These are phyloP conservation scores for Drosophila pseudotalamancana DNA, from an alignment of 2,888 invertebrate genomes.

Conservation along the genomic window DNA sequence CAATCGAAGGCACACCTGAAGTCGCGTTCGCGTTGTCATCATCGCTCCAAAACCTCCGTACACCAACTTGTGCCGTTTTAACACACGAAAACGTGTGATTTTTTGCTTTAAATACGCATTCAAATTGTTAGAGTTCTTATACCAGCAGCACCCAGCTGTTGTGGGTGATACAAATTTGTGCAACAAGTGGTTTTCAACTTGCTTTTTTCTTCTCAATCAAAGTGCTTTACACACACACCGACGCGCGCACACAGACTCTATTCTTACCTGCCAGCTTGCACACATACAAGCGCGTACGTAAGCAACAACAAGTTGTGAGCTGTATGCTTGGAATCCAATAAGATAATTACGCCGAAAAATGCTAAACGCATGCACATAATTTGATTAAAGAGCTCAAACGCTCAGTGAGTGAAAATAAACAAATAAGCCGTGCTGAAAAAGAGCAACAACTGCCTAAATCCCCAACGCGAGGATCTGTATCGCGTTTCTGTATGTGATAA, in stretches of 20 bases:
- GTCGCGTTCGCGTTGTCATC: conserved; percentile 73
- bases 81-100: conserved; percentile 44
- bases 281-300: conserved; percentile 27
- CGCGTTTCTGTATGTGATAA: conserved; percentile 58
- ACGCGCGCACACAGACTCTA: conserved; percentile 32
- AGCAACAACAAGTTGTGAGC: conserved; percentile 58
- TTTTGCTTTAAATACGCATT: conserved; percentile 31
- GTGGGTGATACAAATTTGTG: conserved; percentile 27
- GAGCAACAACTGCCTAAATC: conserved; percentile 45
- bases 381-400: conserved; percentile 27
- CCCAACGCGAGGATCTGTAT: conserved; percentile 82
- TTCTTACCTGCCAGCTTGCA: conserved; percentile 50
- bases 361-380: conserved; percentile 26
- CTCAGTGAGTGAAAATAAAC: conserved; percentile 13
- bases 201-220: conserved; percentile 39
- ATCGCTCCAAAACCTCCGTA: conserved; percentile 52
- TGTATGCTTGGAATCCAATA: conserved; percentile 37
- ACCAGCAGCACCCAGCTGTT: conserved; percentile 17
- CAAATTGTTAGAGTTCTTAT: conserved; percentile 24
- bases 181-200: conserved; percentile 69
- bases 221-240: conserved; percentile 57
- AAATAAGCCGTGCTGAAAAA: conserved; percentile 26
- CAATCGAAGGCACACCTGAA: conserved; percentile 49
- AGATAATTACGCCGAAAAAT: conserved; percentile 50
- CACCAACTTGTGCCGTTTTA: conserved; percentile 50